phyloP scores from a whole-genome alignment of 2,888 invertebrate genomes.

The Congeria kusceri region DNA sequence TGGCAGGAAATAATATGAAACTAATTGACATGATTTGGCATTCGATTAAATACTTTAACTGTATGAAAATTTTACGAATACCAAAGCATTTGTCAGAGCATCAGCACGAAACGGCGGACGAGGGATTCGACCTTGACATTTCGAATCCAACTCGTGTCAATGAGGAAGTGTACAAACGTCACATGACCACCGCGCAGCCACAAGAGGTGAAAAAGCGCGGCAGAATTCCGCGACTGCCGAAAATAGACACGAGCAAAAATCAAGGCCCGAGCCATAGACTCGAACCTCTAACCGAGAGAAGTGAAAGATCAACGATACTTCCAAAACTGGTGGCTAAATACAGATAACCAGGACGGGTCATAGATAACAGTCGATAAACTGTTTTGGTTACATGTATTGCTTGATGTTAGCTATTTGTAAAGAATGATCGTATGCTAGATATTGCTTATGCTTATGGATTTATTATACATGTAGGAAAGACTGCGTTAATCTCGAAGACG shows the following conservation, averaged over 20 bases:
- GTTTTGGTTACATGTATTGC: too few relatives aligned
- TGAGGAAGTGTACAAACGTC: slow-evolving; percentile 43
- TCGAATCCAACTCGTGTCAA: slow-evolving; percentile 11
- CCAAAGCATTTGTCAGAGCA: slow-evolving; percentile 48
- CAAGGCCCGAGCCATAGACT: slow-evolving; percentile 27
- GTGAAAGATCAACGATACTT: neutral
- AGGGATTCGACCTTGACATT: slow-evolving; percentile 36
- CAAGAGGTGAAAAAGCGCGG: slow-evolving; percentile 43
- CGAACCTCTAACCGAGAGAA: slow-evolving; percentile 18
- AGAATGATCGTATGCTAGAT: too few relatives aligned
- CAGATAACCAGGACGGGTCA: neutral
- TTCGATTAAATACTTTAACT: slow-evolving; percentile 58
- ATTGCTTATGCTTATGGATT: too few relatives aligned
- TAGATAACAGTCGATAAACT: too few relatives aligned
- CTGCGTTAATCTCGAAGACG: too few relatives aligned
- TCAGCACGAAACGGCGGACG: slow-evolving; percentile 22
- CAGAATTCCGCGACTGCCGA: slow-evolving; percentile 37
- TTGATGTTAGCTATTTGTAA: too few relatives aligned
- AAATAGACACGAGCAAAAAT: slow-evolving; percentile 34
- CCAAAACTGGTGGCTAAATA: slow-evolving; percentile 6
- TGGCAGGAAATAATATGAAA: slow-evolving; percentile 54
- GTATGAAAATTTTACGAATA: slow-evolving; percentile 48
- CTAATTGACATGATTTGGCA: slow-evolving; percentile 61
- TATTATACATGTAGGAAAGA: too few relatives aligned
- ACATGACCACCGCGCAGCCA: slow-evolving; percentile 49